A percentile compares a stretch with the other conserved stretches of the same genome.
Evolutionary conservation across 2,113 vertebrate genomes (phyloP).

Genomic region (Spermophilus dauricus): DNA sequence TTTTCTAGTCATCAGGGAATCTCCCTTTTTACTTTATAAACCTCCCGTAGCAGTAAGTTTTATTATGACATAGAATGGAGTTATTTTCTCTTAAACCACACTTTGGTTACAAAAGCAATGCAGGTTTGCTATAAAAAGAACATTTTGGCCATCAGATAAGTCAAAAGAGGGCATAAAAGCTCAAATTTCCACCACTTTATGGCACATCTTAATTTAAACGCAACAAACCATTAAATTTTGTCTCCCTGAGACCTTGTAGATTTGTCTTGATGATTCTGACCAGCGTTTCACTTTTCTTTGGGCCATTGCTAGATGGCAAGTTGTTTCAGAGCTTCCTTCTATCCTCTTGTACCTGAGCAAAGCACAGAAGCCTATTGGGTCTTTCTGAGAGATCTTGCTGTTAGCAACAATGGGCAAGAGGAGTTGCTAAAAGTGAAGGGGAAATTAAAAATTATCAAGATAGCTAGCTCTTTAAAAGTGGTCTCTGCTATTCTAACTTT

Average conservation of each 20-base stretch:
- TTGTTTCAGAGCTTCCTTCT: neutral
- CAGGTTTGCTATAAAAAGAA: conserved; percentile 19
- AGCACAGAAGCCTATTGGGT: neutral
- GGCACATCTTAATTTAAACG: conserved; percentile 23
- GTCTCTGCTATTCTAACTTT: neutral
- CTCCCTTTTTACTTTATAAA: neutral
- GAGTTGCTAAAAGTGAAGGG: neutral
- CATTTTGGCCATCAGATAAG: neutral
- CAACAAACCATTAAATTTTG: neutral
- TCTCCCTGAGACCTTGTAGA: neutral
- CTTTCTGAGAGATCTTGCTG: conserved; percentile 51
- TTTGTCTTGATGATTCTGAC: conserved; percentile 29
- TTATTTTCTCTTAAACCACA: neutral
- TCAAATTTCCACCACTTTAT: neutral
- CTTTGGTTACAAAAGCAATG: neutral
- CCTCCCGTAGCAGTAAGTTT: neutral
- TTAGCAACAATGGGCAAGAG: neutral
- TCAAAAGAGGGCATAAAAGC: neutral
- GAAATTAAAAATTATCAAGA: conserved; percentile 39
- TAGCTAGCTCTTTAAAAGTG: neutral
- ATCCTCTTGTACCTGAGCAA: neutral
- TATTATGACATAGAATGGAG: conserved; percentile 4
- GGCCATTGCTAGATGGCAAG: conserved; percentile 10
- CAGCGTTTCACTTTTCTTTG: conserved; percentile 19
- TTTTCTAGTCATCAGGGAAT: neutral